These are phyloP conservation scores for Ibycter americanus DNA, from an alignment of 2,797 vertebrate genomes.

Conservation along the genomic window DNA sequence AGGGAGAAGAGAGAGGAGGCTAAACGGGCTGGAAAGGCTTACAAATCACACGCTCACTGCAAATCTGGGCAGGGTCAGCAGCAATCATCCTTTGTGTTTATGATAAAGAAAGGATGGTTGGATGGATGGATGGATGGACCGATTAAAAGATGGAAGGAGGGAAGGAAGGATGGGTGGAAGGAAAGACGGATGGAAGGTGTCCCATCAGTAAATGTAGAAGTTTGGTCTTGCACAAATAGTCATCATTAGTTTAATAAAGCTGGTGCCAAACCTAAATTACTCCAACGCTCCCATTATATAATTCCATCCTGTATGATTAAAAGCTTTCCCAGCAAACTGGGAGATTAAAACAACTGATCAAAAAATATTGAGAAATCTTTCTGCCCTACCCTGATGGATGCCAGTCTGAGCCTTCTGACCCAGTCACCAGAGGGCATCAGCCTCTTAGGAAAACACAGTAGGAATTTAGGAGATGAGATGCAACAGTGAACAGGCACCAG, in stretches of 20 bases:
- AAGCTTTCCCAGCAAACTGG: conserved; percentile 38
- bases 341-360: conserved; percentile 25
- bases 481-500: background rate
- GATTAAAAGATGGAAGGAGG: background rate
- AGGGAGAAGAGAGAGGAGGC: background rate
- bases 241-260: conserved; percentile 45
- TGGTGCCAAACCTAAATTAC: background rate
- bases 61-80: background rate
- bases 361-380: conserved; percentile 13
- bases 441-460: background rate
- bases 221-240: conserved; percentile 25
- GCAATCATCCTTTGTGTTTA: background rate
- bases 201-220: background rate
- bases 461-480: background rate
- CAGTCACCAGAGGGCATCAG: background rate
- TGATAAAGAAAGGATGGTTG: background rate
- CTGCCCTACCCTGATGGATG: background rate
- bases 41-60: background rate
- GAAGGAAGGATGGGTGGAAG: background rate
- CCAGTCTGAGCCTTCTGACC: background rate
- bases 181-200: background rate
- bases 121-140: background rate
- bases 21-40: background rate
- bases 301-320: conserved; percentile 39
- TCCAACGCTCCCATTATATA: background rate